Base-by-base conservation (phyloP, 2,797 vertebrate genomes). In the Nyctibius grandis region DNA sequence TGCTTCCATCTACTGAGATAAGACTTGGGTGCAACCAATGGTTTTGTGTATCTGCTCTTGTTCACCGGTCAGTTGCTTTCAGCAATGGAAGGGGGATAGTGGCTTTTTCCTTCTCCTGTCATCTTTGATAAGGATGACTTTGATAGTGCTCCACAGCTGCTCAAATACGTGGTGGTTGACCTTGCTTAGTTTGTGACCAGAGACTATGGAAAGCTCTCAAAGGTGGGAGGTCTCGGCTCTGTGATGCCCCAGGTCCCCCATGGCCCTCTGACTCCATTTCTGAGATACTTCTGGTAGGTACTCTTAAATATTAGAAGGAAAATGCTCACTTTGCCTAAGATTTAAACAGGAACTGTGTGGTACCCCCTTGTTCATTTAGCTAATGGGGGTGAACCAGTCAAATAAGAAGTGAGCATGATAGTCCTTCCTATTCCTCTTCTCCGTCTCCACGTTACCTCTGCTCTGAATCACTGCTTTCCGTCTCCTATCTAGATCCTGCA, bases 151-250 rank as follows among this genome's bases (percentile, higher is more conserved):
- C 22, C 31, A 18, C 50, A 50, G 57, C 45, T 69, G n/a, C 31
- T 78, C 19, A 44, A 25, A 50, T 59, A 53, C 0, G 0, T 0
- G 4, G 7, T 68, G 19, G 57, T 74, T 65, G 38, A 48, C 19
- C 38, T 60, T 26, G 31, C 33, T 65, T 5, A 12, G 9, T 40
- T 61, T 65, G n/a, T 72, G 53, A 38, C 47, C 2, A 1, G n/a
- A 42, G 88, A 64, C 11, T 26, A 9, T 12, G 42, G 36, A 50
- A 78, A 47, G 42, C 31, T 68, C 42, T 75, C 42, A 19, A 25
- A 40, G 44, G 44, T 22, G 22, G n/a, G 40, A 54, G 4, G 3
- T 29, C 15, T 21, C 40, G 21, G 15, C 23, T 74, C 12, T 29
- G 17, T 64, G 40, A 23, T 88, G 17, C 12, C 61, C 7, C 21